phyloP scores from a whole-genome alignment of 53 echinoderm and acorn worm species.

The Astropecten irregularis region DNA sequence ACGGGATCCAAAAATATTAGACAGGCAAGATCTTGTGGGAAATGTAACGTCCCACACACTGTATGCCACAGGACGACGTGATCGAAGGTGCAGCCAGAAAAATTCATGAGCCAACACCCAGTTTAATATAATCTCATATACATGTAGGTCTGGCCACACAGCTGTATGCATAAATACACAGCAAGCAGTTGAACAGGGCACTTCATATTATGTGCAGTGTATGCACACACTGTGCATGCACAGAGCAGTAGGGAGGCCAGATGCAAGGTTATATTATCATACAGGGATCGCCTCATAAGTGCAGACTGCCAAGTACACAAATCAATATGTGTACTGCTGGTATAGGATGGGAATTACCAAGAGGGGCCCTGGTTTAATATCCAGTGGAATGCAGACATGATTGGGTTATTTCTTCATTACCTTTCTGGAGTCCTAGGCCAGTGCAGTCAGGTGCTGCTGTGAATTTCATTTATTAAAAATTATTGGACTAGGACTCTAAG shows the following conservation, averaged over 20 bases:
- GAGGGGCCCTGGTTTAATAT: background rate
- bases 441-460: no score
- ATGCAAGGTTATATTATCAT: background rate
- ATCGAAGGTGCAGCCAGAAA: background rate
- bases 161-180: background rate
- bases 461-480: no score
- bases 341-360: background rate
- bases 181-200: background rate
- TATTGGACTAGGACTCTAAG: no score
- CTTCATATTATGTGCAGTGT: background rate
- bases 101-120: slow-evolving; percentile 61
- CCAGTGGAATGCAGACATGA: background rate
- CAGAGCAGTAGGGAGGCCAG: background rate
- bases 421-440: no score
- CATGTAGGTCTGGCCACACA: background rate
- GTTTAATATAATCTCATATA: slow-evolving; percentile 21
- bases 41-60: no score
- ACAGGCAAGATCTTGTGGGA: no score
- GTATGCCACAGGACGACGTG: background rate
- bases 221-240: background rate
- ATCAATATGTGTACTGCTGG: background rate
- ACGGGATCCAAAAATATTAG: no score
- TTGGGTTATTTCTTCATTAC: background rate
- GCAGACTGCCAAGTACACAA: background rate
- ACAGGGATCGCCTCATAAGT: background rate